Evolutionary conservation across 2,888 invertebrate species (phyloP).

Genomic region (Argyresthia albistria): DNA sequence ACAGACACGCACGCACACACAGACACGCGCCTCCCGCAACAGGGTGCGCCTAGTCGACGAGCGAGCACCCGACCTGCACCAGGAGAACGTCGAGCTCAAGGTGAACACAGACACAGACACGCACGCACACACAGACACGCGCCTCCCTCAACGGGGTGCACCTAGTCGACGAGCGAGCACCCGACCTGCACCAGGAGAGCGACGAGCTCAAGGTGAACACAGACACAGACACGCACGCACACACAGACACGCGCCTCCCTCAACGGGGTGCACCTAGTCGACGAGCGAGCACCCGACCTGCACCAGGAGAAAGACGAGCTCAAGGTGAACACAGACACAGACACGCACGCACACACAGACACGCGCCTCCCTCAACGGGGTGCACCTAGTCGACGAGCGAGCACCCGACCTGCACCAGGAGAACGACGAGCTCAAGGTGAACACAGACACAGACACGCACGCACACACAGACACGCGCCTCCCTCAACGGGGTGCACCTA

Average conservation of each 20-base stretch:
- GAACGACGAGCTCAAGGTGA: conserved; percentile 90
- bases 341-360: conserved; percentile 85
- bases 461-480: conserved; percentile 85
- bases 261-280: conserved; percentile 87
- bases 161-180: conserved; percentile 86
- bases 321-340: too few relatives aligned
- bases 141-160: conserved; percentile 91
- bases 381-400: conserved; percentile 87
- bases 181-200: conserved; percentile 91
- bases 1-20: conserved; percentile 73
- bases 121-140: conserved; percentile 84
- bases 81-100: conserved; percentile 95
- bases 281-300: conserved; percentile 88
- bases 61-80: conserved; percentile 88
- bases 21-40: conserved; percentile 87
- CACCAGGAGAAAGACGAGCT: conserved; percentile 95
- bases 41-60: conserved; percentile 89
- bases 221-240: conserved; percentile 69
- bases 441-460: conserved; percentile 50
- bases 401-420: conserved; percentile 90
- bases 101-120: too few relatives aligned
- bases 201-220: conserved; percentile 85
- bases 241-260: conserved; percentile 87
- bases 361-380: conserved; percentile 90
- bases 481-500: conserved; percentile 87